Base-by-base conservation (phyloP, 2,113 vertebrate species). In the Hippocampus comes region DNA sequence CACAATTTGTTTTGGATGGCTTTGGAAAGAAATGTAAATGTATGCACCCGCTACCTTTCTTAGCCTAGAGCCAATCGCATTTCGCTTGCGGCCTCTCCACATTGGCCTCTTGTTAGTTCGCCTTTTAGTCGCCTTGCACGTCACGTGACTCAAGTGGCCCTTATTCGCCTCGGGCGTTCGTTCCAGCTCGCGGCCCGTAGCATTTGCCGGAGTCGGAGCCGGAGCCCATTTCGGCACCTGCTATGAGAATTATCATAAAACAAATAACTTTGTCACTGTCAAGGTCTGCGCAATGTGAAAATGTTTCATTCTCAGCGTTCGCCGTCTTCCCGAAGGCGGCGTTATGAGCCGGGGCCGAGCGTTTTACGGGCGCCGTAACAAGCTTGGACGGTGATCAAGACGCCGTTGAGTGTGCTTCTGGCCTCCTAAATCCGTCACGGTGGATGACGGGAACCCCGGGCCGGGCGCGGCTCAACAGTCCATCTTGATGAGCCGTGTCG, bases 241-340 rank as follows among this genome's bases (percentile, higher is more conserved):
- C 79, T 86, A 79, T 11, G 83, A 82, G 87, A 86, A 86, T 86
- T 68, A 80, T 80, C 41, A 75, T 81, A 69, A 90, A 87, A 87
- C 79, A 89, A 87, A 89, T 80, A 88, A 76, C 78, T 77, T 86
- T 88, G 23, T 76, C 80, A 82, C 84, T 67, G 75, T 84, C 80
- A 80, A 84, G 83, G 80, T 86, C 82, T 72, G 80, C 78, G 72
- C 74, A 79, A 78, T 77, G 76, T 84, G 83, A 89, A 88, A 88
- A 86, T 75, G 83, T 81, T 75, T 69, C 78, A 86, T 82, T 76
- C 78, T 67, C 41, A 56, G 77, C 10, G 23, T 75, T 72, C 72
- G 63, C 9, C 11, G 21, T 53, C 73, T 69, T 75, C 79, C 67
- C 73, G 41, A 60, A 73, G 81, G 75, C 57, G 8, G 48, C 48